These are phyloP conservation scores for Branchinecta lindahli DNA, from an alignment of 1,140 invertebrate species.

Conservation along the genomic window DNA sequence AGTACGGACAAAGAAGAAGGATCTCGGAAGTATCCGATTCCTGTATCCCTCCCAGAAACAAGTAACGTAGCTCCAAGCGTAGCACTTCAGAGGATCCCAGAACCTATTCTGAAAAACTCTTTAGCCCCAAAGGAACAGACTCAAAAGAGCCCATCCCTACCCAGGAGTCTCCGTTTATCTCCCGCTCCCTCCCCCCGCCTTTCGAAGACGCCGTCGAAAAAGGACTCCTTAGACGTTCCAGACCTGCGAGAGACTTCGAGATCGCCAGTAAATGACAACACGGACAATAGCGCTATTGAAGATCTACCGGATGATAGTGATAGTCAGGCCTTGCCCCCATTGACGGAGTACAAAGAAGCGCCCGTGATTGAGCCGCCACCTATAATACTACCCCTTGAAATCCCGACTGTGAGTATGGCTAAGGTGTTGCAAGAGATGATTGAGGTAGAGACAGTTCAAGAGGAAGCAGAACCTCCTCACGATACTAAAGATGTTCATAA, in stretches of 20 bases:
- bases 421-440: neutral
- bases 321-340: neutral
- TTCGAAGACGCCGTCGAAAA: too few species aligned
- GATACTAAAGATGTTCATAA: neutral
- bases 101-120: too few species aligned
- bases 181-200: too few species aligned
- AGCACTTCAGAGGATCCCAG: too few species aligned
- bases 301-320: neutral
- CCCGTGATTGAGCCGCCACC: neutral
- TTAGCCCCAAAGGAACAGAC: too few species aligned
- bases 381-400: neutral
- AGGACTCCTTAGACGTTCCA: too few species aligned
- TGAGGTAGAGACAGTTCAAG: neutral
- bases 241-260: neutral
- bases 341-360: neutral
- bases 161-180: too few species aligned
- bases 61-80: too few species aligned
- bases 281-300: neutral
- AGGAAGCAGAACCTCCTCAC: neutral
- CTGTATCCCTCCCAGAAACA: too few species aligned
- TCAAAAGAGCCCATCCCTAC: too few species aligned
- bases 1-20: too few species aligned
- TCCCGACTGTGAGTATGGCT: neutral
- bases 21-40: too few species aligned
- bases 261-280: slow-evolving; percentile 3